Evolutionary conservation across 2,113 vertebrate genomes (phyloP), one percentile per base, ranked within the genome.

Genomic region (Amblyornis subalaris): DNA sequence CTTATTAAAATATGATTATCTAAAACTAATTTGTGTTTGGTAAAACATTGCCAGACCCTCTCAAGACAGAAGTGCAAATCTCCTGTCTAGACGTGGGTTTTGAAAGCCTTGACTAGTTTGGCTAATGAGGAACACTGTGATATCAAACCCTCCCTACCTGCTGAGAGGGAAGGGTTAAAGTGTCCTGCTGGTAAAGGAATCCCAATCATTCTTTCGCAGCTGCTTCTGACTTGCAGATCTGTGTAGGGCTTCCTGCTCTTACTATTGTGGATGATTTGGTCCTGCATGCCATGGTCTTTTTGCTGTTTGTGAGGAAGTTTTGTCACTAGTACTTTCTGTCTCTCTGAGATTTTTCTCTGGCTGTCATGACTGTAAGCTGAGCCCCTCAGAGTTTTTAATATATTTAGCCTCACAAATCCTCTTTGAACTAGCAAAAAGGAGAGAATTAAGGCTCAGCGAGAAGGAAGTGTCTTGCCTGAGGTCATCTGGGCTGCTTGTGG

Each of bases 161-260:
- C 88, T 54, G 79, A 91, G 64, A 90, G 10, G 48, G 85, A 91
- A 90, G 19, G 90, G 75, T 92, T 93, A 94, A 95, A 95, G 62
- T 12, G 3, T 58, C 64, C 3, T 16, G 38, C 75, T 80, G 47
- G 14, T 70, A 76, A 83, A 85, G 88, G 71, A 83, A 92, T 69
- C 35, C 21, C 1, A 88, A 35, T 35, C 33, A 50, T 84, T 89
- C 89, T 74, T 90, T 55, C 66, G 55, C 67, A 94, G 67, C 64
- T 80, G 64, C 67, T 77, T 76, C 60, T 71, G n/a, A 28, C 58
- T 83, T 57, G 45, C 61, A 88, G 78, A 78, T 69, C 15, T 22
- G 6, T 10, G n/a, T 16, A 36, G 14, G 14, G 44, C 54, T 88
- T 93, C 86, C 55, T 83, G 51, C 35, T 93, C 42, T 38, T 45